Base-by-base conservation (phyloP, 2,113 vertebrate species). In the Gallinago media region DNA sequence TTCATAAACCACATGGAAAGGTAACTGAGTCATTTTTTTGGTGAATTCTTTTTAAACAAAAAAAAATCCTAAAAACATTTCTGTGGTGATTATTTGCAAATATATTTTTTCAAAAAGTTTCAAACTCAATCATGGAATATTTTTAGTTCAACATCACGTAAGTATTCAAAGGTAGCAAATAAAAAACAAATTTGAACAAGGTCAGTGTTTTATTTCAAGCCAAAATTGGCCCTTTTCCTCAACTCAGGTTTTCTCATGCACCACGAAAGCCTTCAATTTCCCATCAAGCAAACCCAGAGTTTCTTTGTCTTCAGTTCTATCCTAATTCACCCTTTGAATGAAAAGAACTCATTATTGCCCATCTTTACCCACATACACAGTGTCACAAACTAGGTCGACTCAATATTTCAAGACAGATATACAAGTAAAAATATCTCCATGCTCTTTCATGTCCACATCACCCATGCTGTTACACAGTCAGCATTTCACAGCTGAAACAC, bases 381-480 rank as follows among this genome's bases (percentile, higher is more conserved):
- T n/a, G 19, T 36, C 40, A 21, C 13, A 63, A 16, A 4, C 8
- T 38, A 59, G 31, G 5, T 5, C 1, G 1, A 42, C 14, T 63
- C 9, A 22, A 3, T 32, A 29, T 72, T 79, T 56, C 22, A 79
- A 50, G 19, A 40, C 82, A 85, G n/a, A 89, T 56, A 54, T 67
- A 34, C 2, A 15, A 47, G 27, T 14, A 29, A 46, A 62, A 71
- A 67, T 46, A 4, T 58, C 20, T 29, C 8, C 23, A 18, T 44
- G 7, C 17, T 62, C 21, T 54, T 50, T 40, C 66, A 44, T 29
- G 15, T 63, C 22, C 11, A 67, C n/a, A 49, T 49, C 25, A 66
- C 6, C 5, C 22, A 1, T 17, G 32, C 12, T 58, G 34, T 54
- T 74, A 49, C 1, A 0, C 4, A 38, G 27, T 38, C 44, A 66